A percentile compares a stretch with the other conserved stretches of the same genome.
Evolutionary conservation across 2,888 invertebrate species (phyloP).

Genomic region (Acanthosoma haemorrhoidale): DNA sequence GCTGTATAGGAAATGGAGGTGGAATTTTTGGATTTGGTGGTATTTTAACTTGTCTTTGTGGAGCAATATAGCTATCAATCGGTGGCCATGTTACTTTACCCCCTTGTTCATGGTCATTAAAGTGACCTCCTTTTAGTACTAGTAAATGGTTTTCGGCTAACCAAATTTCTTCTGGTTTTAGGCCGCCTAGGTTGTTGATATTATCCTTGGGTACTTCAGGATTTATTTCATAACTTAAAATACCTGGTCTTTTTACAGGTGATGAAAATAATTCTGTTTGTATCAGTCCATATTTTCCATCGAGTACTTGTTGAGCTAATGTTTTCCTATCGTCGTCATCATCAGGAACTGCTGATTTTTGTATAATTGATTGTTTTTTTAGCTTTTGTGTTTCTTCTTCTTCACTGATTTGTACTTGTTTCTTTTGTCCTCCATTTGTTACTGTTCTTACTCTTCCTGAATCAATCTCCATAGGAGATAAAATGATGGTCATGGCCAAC

Average conservation of each 20-base stretch:
- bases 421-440: background rate
- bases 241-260: constrained; percentile 67
- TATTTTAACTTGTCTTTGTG: constrained; percentile 76
- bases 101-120: constrained; percentile 42
- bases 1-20: constrained; percentile 89
- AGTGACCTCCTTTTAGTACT: constrained; percentile 73
- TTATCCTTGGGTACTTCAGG: constrained; percentile 77
- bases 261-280: constrained; percentile 72
- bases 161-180: constrained; percentile 83
- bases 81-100: constrained; percentile 59
- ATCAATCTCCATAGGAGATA: background rate
- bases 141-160: constrained; percentile 81
- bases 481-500: background rate
- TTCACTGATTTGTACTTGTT: background rate
- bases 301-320: constrained; percentile 80
- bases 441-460: constrained; percentile 2
- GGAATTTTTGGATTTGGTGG: constrained; percentile 76
- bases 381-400: background rate
- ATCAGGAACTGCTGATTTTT: constrained; percentile 39
- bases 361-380: background rate
- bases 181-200: constrained; percentile 70
- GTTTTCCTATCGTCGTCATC: constrained; percentile 75
- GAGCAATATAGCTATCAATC: constrained; percentile 78
- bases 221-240: constrained; percentile 74
- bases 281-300: constrained; percentile 83